phyloP scores from a whole-genome alignment of 2,888 invertebrate species.

The Lasius fuliginosus region DNA sequence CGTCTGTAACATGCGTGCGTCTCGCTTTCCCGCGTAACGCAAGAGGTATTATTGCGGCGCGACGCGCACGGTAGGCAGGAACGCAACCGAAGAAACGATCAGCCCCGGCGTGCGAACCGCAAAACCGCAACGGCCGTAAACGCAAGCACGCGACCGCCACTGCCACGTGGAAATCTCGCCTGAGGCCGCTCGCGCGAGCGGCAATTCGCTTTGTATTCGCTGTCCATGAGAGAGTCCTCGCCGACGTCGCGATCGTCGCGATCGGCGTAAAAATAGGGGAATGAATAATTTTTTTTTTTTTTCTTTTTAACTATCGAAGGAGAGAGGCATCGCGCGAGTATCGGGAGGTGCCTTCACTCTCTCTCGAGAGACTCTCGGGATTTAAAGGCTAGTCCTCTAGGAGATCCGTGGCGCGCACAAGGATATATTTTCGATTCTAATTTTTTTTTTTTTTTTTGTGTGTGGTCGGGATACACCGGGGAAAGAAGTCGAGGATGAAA shows the following conservation, averaged over 20 bases:
- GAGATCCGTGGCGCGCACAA: slow-evolving; percentile 47
- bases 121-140: slow-evolving; percentile 78
- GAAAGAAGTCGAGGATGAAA: slow-evolving; percentile 59
- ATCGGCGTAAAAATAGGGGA: background rate
- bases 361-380: slow-evolving; percentile 36
- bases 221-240: slow-evolving; percentile 13
- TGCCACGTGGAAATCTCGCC: slow-evolving; percentile 67
- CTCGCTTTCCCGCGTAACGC: slow-evolving; percentile 33
- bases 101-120: slow-evolving; percentile 69
- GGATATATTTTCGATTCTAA: slow-evolving; percentile 51
- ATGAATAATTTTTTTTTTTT: background rate
- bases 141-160: slow-evolving; percentile 72
- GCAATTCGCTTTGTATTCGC: slow-evolving; percentile 11
- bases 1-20: background rate
- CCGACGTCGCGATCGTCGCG: background rate
- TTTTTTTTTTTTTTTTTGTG: slow-evolving; percentile 45
- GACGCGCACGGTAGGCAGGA: slow-evolving; percentile 56
- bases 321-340: slow-evolving; percentile 15
- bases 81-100: slow-evolving; percentile 57
- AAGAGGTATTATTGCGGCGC: slow-evolving; percentile 38
- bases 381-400: slow-evolving; percentile 54
- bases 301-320: slow-evolving; percentile 3
- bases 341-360: slow-evolving; percentile 37
- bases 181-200: slow-evolving; percentile 14
- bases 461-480: slow-evolving; percentile 44